phyloP scores from a whole-genome alignment of 2,888 invertebrate genomes.

The Drosophila suboccidentalis region DNA sequence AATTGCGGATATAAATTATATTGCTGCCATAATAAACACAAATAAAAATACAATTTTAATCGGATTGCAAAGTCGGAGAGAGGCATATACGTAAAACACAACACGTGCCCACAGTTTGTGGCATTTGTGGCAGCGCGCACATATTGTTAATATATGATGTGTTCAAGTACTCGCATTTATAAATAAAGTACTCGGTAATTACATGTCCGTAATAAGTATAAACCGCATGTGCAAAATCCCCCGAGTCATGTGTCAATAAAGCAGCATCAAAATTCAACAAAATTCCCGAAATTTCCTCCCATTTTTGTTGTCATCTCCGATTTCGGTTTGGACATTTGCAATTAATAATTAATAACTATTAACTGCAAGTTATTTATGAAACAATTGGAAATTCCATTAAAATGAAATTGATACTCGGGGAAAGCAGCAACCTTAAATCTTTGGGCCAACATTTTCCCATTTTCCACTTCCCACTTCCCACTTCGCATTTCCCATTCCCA shows the following conservation, averaged over 20 bases:
- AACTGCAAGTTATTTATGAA: slow-evolving; percentile 27
- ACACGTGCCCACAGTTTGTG: slow-evolving; percentile 28
- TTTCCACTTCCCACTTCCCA: neutral
- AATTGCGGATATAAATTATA: neutral
- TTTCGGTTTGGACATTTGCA: neutral
- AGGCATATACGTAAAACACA: slow-evolving; percentile 45
- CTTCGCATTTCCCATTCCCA: neutral
- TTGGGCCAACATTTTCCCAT: neutral
- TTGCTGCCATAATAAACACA: slow-evolving; percentile 27
- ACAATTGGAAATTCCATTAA: slow-evolving; percentile 47
- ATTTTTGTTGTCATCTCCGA: neutral
- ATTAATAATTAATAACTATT: slow-evolving; percentile 66
- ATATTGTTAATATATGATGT: slow-evolving; percentile 4
- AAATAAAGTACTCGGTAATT: slow-evolving; percentile 38
- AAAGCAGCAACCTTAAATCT: neutral
- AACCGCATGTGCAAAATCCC: slow-evolving; percentile 37
- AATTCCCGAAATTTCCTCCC: neutral
- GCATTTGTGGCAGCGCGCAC: slow-evolving; percentile 12
- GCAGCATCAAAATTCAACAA: slow-evolving; percentile 19
- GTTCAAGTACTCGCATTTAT: slow-evolving; percentile 6
- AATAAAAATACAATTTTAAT: slow-evolving; percentile 51
- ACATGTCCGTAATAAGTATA: slow-evolving; percentile 28
- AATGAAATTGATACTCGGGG: slow-evolving; percentile 9
- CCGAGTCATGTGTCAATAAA: slow-evolving; percentile 54
- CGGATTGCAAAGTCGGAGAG: slow-evolving; percentile 65